Percentiles rank a stretch among this genome's conserved stretches.
Conservation (phyloP, 2,113 vertebrate genomes). For the Rhadina sibilatrix region DNA sequence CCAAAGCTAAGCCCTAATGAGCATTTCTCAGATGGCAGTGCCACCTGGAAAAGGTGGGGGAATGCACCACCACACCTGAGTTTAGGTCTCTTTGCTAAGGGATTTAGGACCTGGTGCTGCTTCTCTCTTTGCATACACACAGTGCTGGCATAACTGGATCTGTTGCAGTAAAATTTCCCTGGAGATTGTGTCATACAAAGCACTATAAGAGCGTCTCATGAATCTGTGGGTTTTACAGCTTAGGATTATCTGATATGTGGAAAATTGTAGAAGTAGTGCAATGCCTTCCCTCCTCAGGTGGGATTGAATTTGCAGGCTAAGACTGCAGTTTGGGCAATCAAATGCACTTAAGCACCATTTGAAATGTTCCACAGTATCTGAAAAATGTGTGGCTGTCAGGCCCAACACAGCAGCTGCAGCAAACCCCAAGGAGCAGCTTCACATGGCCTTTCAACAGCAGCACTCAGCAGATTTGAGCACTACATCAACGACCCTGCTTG, state of each 20-base stretch:
- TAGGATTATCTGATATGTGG: background rate
- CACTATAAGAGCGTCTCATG: fast-evolving
- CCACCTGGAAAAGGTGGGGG: fast-evolving
- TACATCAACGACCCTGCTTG: fast-evolving
- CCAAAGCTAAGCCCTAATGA: background rate
- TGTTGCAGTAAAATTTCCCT: background rate
- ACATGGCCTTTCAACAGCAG: fast-evolving
- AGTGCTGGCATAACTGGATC: background rate
- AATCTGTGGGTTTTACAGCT: background rate
- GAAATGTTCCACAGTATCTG: background rate
- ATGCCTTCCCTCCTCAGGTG: background rate
- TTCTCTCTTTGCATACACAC: background rate
- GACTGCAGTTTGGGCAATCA: background rate
- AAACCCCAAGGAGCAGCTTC: background rate
- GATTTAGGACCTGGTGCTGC: background rate
- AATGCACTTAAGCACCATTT: background rate
- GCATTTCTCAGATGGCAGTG: background rate
- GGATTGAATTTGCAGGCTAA: background rate
- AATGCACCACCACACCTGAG: background rate
- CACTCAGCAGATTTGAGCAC: background rate
- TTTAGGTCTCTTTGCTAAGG: background rate
- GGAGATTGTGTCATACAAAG: background rate
- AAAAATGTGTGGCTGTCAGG: background rate
- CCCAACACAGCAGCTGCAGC: background rate
- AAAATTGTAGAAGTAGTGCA: background rate